Conservation (phyloP, 1,140 invertebrate species). For the Drosophila truncata region DNA sequence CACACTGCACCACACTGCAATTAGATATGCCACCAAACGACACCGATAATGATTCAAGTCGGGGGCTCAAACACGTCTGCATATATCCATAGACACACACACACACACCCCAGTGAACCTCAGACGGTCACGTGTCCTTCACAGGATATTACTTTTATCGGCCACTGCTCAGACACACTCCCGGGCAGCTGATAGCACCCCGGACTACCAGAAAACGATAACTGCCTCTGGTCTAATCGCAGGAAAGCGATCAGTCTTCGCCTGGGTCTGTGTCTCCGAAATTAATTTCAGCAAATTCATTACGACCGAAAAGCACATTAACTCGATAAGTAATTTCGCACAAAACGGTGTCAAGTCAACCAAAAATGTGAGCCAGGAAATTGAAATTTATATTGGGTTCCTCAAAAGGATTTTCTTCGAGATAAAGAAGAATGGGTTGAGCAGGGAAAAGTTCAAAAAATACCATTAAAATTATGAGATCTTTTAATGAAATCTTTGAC, state of each 20-base stretch:
- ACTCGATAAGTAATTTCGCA: slow-evolving; percentile 73
- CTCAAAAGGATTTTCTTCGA: neutral
- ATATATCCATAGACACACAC: neutral
- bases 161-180: slow-evolving; percentile 64
- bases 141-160: slow-evolving; percentile 82
- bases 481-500: slow-evolving; percentile 27
- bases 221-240: slow-evolving; percentile 46
- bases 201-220: slow-evolving; percentile 19
- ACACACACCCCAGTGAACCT: slow-evolving; percentile 22
- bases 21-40: slow-evolving; percentile 41
- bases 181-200: slow-evolving; percentile 39
- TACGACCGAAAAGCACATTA: slow-evolving; percentile 75
- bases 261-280: slow-evolving; percentile 34
- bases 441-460: neutral
- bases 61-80: slow-evolving; percentile 43
- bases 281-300: slow-evolving; percentile 80
- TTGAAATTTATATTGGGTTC: slow-evolving; percentile 71
- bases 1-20: slow-evolving; percentile 47
- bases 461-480: slow-evolving; percentile 9
- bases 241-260: slow-evolving; percentile 41
- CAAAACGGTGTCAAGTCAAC: slow-evolving; percentile 73
- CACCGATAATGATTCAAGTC: slow-evolving; percentile 33
- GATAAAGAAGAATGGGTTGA: slow-evolving; percentile 19
- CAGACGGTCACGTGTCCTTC: slow-evolving; percentile 64
- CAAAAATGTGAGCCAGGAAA: slow-evolving; percentile 70